phyloP scores from a whole-genome alignment of 1,140 invertebrate species.

The Colletes latitarsis region DNA sequence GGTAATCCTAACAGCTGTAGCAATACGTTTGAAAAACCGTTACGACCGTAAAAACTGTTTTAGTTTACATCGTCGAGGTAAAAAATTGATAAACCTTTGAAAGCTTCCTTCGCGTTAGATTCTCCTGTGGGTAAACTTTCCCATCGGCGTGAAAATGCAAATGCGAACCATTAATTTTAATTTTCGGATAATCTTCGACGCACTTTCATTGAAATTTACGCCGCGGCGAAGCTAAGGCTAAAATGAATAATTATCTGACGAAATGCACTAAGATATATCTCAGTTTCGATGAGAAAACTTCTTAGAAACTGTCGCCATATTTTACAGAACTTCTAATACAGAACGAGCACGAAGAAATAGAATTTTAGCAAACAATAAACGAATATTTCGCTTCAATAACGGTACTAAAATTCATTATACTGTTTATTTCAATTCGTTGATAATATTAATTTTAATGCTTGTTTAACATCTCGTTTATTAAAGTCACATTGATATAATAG shows the following conservation, averaged over 20 bases:
- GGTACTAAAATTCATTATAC: no score
- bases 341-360: background rate
- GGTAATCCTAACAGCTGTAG: background rate
- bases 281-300: background rate
- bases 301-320: background rate
- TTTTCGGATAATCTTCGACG: constrained; percentile 37
- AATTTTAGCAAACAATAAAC: no score
- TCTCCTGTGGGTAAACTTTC: background rate
- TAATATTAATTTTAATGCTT: no score
- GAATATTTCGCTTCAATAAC: no score
- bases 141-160: background rate
- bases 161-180: constrained; percentile 40
- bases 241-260: constrained; percentile 20
- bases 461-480: no score
- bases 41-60: background rate
- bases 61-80: background rate
- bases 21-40: background rate
- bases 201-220: constrained; percentile 37
- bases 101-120: constrained; percentile 10
- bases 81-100: constrained; percentile 30
- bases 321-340: background rate
- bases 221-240: background rate
- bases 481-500: no score
- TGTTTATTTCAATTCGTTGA: no score
- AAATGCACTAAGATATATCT: background rate